Percentiles rank a stretch among this genome's conserved stretches.
Evolutionary conservation across 64 coral and sea anemone species (phyloP).

Genomic region (Stichodactyla helianthus): DNA sequence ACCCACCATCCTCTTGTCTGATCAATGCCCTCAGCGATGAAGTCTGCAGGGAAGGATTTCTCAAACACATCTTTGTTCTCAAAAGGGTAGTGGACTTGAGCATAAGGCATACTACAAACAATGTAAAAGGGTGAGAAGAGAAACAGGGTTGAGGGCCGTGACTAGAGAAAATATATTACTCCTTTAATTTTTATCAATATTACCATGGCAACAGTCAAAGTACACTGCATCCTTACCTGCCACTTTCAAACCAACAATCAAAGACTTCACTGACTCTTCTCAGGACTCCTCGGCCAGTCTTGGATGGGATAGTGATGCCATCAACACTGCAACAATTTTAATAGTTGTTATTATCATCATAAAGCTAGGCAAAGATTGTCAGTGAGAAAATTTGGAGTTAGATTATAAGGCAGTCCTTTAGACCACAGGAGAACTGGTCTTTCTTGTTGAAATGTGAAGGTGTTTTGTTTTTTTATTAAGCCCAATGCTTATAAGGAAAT

Average conservation of each 20-base stretch:
- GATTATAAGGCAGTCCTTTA: too few relatives aligned
- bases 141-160: too few relatives aligned
- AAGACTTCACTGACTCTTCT: slow-evolving; percentile 91
- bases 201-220: background rate
- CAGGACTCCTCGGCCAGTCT: slow-evolving; percentile 80
- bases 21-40: slow-evolving; percentile 99
- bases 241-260: slow-evolving; percentile 99
- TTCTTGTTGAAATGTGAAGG: too few relatives aligned
- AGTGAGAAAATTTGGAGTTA: too few relatives aligned
- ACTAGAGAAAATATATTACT: too few relatives aligned
- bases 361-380: too few relatives aligned
- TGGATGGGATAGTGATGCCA: slow-evolving; percentile 90
- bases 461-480: too few relatives aligned
- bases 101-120: slow-evolving; percentile 85
- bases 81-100: slow-evolving; percentile 93
- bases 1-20: slow-evolving; percentile 97
- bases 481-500: too few relatives aligned
- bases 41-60: slow-evolving; percentile 88
- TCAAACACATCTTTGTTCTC: slow-evolving; percentile 90
- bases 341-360: too few relatives aligned
- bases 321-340: slow-evolving; percentile 57
- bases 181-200: background rate
- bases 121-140: too few relatives aligned
- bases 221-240: slow-evolving; percentile 59
- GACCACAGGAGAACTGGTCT: too few relatives aligned